Evolutionary conservation across 2,888 invertebrate species (phyloP).

Genomic region (Allophyes oxyacanthae): DNA sequence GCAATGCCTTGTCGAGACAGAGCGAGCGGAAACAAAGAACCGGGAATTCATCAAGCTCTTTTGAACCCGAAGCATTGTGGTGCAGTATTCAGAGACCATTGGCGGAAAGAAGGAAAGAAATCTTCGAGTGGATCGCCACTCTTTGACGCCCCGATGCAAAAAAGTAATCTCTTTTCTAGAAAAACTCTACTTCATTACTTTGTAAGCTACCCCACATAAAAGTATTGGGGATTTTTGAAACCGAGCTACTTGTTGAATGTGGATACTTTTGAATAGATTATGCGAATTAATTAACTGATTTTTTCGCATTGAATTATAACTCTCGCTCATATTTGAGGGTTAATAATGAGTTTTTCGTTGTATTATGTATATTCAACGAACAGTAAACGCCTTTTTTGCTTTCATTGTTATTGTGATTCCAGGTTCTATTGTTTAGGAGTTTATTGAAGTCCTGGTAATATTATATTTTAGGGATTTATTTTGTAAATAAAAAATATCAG

Average conservation of each 20-base stretch:
- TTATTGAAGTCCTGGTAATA: too few relatives aligned
- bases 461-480: too few relatives aligned
- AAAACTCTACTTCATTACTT: slow-evolving; percentile 82
- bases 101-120: slow-evolving; percentile 77
- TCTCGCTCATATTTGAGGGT: slow-evolving; percentile 45
- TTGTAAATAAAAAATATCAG: too few relatives aligned
- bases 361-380: slow-evolving; percentile 39
- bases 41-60: slow-evolving; percentile 88
- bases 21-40: slow-evolving; percentile 86
- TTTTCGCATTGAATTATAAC: slow-evolving; percentile 63
- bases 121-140: slow-evolving; percentile 83
- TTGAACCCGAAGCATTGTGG: slow-evolving; percentile 85
- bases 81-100: slow-evolving; percentile 80
- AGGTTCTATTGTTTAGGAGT: too few relatives aligned
- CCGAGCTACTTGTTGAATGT: slow-evolving; percentile 82
- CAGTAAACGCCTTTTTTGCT: not conserved
- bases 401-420: slow-evolving; percentile 10
- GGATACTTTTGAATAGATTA: slow-evolving; percentile 77
- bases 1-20: slow-evolving; percentile 85
- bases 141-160: slow-evolving; percentile 84
- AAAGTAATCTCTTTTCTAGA: slow-evolving; percentile 76
- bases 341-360: slow-evolving; percentile 32
- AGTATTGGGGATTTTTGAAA: slow-evolving; percentile 75
- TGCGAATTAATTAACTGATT: slow-evolving; percentile 76
- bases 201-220: slow-evolving; percentile 71